Base-by-base conservation (phyloP, 2,888 invertebrate species). In the Macrophya alboannulata region DNA sequence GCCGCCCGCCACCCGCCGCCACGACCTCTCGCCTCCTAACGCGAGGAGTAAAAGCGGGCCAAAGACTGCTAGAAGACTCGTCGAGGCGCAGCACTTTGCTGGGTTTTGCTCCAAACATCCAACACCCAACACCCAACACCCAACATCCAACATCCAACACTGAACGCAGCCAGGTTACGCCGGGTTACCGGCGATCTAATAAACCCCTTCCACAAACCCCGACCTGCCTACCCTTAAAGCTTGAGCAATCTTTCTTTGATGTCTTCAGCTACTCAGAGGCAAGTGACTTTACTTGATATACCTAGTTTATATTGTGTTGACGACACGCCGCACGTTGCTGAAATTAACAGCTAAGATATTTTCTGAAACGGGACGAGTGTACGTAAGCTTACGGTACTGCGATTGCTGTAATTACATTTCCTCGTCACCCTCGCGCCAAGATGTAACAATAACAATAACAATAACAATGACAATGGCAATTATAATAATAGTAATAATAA, bases 111-210 rank as follows among this genome's bases (percentile, higher is more conserved):
- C 89, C 88, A 51, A 88, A 88, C 51, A 37, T 77, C 79, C 59
- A 79, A 62, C 59, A 79, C 31, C 59, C 88, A 88, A 88, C 48
- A 31, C 21, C 79, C 59, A 79, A 59, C 55, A 79, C 40, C 62
- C 62, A 62, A 25, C 62, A 62, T 62, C 62, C 88, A 88, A 88
- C 51, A 37, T 77, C 81, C 62, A 81, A 81, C 62, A 43, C 62
- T 62, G 81, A 62, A 81, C 62, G 59, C 21, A 81, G 59, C 62
- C 25, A 43, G 81, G 81, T 83, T 83, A 68, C 89, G 87, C 88
- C 87, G 89, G 89, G 90, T 90, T 90, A 89, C 88, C 88, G 89
- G 86, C 90, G 90, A 92, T 92, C 92, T 92, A 92, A 92, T 92
- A 92, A 92, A 92, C 91, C 89, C 89, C 89, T 89, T 89, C 87